phyloP scores from a whole-genome alignment of 2,797 vertebrate genomes.

The Alosa sapidissima region DNA sequence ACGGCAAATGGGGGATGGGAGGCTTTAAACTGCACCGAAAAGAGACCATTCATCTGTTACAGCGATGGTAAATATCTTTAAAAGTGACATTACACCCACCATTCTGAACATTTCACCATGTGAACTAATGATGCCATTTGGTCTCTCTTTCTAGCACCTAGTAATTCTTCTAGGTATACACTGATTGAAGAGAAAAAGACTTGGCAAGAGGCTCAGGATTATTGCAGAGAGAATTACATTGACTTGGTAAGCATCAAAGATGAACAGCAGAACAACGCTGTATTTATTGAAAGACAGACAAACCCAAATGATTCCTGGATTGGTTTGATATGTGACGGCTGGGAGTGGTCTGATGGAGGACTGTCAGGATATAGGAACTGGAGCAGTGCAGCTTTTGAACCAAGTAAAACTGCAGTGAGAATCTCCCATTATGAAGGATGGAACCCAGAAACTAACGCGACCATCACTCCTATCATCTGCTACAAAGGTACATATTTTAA shows the following conservation, averaged over 20 bases:
- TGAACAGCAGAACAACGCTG: rapidly evolving
- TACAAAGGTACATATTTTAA: too few species aligned
- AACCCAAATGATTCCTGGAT: constrained; percentile 54
- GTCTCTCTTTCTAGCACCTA: neutral
- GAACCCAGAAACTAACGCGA: too few species aligned
- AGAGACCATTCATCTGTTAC: constrained; percentile 54
- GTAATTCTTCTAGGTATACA: neutral
- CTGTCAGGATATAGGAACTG: too few species aligned
- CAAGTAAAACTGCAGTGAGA: too few species aligned
- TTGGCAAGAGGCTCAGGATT: constrained; percentile 60
- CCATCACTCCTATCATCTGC: too few species aligned
- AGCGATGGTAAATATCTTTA: constrained; percentile 42
- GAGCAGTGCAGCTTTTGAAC: too few species aligned
- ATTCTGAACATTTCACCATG: neutral
- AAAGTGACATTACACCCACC: neutral
- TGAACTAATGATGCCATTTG: neutral
- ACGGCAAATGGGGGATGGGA: rapidly evolving
- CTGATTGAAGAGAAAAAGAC: rapidly evolving
- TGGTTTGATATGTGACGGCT: constrained; percentile 45
- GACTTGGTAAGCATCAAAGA: constrained; percentile 55
- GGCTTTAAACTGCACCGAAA: neutral
- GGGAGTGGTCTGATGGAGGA: constrained; percentile 43
- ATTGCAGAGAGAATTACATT: constrained; percentile 46
- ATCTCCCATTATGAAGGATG: too few species aligned
- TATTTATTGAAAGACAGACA: neutral